Percentiles rank a stretch among this genome's conserved stretches.
Evolutionary conservation across 2,888 invertebrate genomes (phyloP).

Genomic region (Leptopterna dolabrata): DNA sequence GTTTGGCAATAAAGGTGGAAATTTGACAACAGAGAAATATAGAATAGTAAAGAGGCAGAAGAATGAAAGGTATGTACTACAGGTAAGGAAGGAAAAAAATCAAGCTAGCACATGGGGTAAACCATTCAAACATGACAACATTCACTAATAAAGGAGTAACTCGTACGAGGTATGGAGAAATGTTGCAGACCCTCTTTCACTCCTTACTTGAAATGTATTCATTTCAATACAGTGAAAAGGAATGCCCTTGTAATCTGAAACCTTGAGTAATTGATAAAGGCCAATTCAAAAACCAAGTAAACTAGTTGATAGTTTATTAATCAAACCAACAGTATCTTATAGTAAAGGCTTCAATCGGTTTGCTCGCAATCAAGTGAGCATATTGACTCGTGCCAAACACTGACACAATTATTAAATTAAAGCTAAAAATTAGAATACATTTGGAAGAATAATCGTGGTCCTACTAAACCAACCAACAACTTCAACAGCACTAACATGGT

Average conservation of each 20-base stretch:
- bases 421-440: background rate
- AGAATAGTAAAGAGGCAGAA: constrained; percentile 55
- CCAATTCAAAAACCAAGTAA: constrained; percentile 51
- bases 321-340: constrained; percentile 36
- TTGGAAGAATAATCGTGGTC: background rate
- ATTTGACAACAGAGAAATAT: constrained; percentile 14
- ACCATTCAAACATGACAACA: constrained; percentile 57
- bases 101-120: constrained; percentile 43
- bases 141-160: constrained; percentile 41
- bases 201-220: constrained; percentile 47
- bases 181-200: constrained; percentile 59
- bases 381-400: background rate
- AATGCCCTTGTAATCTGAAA: constrained; percentile 51
- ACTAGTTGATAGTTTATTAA: constrained; percentile 46
- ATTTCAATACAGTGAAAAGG: background rate
- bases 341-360: constrained; percentile 33
- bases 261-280: constrained; percentile 45
- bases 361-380: background rate
- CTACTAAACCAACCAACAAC: background rate
- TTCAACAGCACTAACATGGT: background rate
- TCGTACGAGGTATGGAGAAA: constrained; percentile 46
- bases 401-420: background rate
- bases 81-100: constrained; percentile 41
- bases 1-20: background rate
- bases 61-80: constrained; percentile 38